Base-by-base conservation (phyloP, 2,797 vertebrate species). In the Limnodromus scolopaceus region DNA sequence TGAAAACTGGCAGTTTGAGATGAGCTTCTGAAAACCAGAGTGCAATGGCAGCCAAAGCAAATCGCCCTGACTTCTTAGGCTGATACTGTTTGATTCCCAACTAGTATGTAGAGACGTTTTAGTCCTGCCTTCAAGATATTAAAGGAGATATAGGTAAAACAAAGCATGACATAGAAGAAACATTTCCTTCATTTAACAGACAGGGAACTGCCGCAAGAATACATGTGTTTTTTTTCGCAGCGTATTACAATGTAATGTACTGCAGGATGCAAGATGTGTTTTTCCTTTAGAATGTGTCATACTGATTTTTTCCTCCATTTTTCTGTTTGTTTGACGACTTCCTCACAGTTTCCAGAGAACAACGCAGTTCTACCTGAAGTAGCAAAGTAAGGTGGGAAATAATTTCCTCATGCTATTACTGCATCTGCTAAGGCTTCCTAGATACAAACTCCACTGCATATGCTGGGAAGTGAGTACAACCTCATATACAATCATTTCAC, bases 401-500 rank as follows among this genome's bases (percentile, higher is more conserved):
- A 68, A 94, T 90, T 96, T 96, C 46, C 12, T 90, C 4, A 1
- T 39, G 43, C 32, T 88, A 34, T 72, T 92, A 87, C 84, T 74
- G 32, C 54, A 71, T 49, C 92, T 89, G 61, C 64, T 80, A 77
- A 93, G 53, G 20, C 28, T 91, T 94, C 54, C 49, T 88, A 69
- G 34, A 68, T 61, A 64, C 38, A 92, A 93, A 94, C 27, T 92
- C 46, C 30, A 39, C 77, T 89, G 49, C 38, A 80, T 45, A 87
- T 80, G 38, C 92, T 91, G 36, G n/a, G 46, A 95, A 97, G 77
- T 60, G 19, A 91, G 78, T 83, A 51, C 49, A 92, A 61, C 63
- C 79, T 93, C 38, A 69, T 76, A 72, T 65, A 68, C 71, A 94
- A 87, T 91, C 48, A 96, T 97, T 97, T 97, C 95, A 97, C 9